Conservation (phyloP, 2,797 vertebrate species). For the Halcyon leucocephala region DNA sequence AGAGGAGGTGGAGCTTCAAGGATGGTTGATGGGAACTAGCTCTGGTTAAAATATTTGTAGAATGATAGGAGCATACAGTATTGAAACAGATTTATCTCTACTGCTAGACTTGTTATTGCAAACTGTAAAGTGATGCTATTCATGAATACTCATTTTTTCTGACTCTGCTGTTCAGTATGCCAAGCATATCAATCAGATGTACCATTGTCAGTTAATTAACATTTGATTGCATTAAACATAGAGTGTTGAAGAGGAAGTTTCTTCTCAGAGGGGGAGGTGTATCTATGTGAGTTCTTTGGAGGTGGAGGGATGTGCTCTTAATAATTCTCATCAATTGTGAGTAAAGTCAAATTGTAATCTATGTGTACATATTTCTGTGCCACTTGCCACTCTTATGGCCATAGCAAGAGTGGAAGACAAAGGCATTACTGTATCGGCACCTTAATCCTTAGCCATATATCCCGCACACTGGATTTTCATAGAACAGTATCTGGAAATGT, state of each 20-base stretch:
- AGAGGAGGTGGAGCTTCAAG: not conserved
- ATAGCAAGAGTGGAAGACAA: not conserved
- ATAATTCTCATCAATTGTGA: not conserved
- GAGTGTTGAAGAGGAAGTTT: constrained; percentile 24
- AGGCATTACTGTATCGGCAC: not conserved
- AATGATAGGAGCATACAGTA: not conserved
- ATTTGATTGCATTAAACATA: constrained; percentile 63
- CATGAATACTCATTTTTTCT: constrained; percentile 48
- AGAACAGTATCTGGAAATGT: not conserved
- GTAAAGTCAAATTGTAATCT: not conserved
- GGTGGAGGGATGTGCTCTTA: not conserved
- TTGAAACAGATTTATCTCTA: constrained; percentile 31
- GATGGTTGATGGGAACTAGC: not conserved
- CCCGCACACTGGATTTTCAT: not conserved
- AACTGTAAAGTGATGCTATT: constrained; percentile 33
- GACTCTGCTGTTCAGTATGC: constrained; percentile 40
- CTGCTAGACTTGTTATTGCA: constrained; percentile 30
- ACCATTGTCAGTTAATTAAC: constrained; percentile 64
- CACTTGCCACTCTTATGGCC: not conserved
- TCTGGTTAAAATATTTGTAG: constrained; percentile 5
- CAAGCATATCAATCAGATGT: constrained; percentile 63
- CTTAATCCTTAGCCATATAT: not conserved
- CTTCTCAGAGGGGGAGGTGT: not conserved
- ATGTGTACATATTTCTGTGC: not conserved
- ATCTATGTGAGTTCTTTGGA: constrained; percentile 5